Evolutionary conservation across 2,113 vertebrate species (phyloP).

Genomic region (Excalfactoria chinensis): DNA sequence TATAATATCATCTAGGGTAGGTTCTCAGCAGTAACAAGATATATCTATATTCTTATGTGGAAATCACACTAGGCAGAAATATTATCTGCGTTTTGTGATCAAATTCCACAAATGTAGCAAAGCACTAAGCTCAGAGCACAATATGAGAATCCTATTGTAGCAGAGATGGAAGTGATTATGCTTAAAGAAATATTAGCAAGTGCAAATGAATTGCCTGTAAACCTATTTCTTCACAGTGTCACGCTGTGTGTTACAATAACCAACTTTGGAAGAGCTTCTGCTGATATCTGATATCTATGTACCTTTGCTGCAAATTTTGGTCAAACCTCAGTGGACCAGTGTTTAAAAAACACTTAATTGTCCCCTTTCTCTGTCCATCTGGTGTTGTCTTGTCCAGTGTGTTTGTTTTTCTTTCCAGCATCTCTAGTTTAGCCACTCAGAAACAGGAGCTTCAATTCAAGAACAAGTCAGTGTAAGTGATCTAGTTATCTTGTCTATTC

Average conservation of each 20-base stretch:
- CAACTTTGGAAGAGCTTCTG: neutral
- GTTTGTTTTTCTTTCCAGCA: neutral
- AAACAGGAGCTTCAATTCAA: neutral
- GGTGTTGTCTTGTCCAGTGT: neutral
- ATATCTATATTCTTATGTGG: neutral
- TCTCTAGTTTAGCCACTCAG: neutral
- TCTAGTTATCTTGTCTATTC: neutral
- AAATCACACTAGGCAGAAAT: conserved; percentile 39
- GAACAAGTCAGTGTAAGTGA: neutral
- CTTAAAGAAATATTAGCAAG: conserved; percentile 15
- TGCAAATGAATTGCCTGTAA: conserved; percentile 48
- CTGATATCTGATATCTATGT: neutral
- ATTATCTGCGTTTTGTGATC: neutral
- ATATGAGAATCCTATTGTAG: conserved; percentile 23
- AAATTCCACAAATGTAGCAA: conserved; percentile 48
- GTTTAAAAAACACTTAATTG: neutral
- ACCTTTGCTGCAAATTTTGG: fast-evolving
- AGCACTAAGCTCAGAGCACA: conserved; percentile 10
- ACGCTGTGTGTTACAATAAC: neutral
- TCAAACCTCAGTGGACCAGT: neutral
- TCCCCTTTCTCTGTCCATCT: neutral
- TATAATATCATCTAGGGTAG: neutral
- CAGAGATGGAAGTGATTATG: conserved; percentile 2
- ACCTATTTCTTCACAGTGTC: conserved; percentile 14
- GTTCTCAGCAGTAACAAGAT: neutral